A percentile compares a stretch with the other conserved stretches of the same genome.
Evolutionary conservation across 2,797 vertebrate species (phyloP).

Genomic region (Amazonetta brasiliensis): DNA sequence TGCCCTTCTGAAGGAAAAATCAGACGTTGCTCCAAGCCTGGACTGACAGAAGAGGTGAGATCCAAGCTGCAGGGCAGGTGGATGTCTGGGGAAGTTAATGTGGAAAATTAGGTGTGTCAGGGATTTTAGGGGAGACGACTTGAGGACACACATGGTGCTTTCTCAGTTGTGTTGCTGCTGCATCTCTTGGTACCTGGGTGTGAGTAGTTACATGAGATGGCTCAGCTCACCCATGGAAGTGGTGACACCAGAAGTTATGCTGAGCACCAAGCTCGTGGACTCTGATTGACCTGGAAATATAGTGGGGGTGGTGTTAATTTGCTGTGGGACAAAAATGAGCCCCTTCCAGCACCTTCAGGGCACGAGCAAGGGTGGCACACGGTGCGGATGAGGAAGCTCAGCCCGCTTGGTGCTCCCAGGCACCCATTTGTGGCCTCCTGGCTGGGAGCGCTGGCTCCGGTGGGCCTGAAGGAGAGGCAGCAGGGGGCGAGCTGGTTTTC

Average conservation of each 20-base stretch:
- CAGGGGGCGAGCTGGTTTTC: background rate
- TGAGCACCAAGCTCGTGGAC: rapidly evolving
- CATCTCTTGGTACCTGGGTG: background rate
- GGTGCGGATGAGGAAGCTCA: background rate
- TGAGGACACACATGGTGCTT: rapidly evolving
- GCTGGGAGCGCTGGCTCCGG: background rate
- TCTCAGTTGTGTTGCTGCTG: background rate
- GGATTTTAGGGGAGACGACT: background rate
- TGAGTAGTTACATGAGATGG: rapidly evolving
- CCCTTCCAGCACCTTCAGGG: background rate
- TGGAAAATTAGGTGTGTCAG: background rate
- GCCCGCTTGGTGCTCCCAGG: no score
- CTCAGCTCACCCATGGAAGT: background rate
- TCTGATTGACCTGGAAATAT: rapidly evolving
- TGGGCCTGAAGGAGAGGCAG: background rate
- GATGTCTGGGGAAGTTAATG: background rate
- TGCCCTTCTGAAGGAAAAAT: background rate
- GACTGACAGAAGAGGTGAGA: background rate
- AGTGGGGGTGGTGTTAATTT: background rate
- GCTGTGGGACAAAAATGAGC: background rate
- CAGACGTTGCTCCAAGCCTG: background rate
- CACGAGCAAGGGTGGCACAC: background rate
- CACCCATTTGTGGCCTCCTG: background rate
- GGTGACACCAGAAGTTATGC: rapidly evolving
- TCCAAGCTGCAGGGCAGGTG: background rate